Conservation (phyloP, 2,113 vertebrate genomes). For the Silurus asotus region DNA sequence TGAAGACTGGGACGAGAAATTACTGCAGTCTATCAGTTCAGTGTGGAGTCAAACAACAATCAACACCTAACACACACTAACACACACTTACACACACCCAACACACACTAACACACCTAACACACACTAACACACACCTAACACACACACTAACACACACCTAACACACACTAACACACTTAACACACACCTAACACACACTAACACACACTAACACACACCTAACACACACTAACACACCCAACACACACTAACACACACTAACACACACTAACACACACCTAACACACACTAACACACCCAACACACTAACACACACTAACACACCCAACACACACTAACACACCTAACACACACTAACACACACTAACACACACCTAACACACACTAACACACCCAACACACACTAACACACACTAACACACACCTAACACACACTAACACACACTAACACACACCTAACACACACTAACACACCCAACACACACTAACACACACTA, state of each 20-base stretch:
- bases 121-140: not conserved
- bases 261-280: not conserved
- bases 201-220: not conserved
- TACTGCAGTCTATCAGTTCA: slow-evolving; percentile 42
- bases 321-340: too few species aligned
- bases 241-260: not conserved
- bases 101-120: not conserved
- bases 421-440: not conserved
- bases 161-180: not conserved
- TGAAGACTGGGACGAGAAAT: slow-evolving; percentile 58
- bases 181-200: not conserved
- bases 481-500: too few species aligned
- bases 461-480: not conserved
- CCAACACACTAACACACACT: not conserved
- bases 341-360: too few species aligned
- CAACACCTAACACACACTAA: slow-evolving; percentile 33
- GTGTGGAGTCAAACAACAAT: slow-evolving; percentile 46
- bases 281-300: not conserved
- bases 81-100: not conserved
- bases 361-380: not conserved
- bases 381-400: not conserved
- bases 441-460: not conserved
- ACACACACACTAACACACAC: not conserved
- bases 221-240: not conserved
- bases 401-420: too few species aligned